Evolutionary conservation across 1,140 invertebrate species (phyloP), one percentile per base, ranked within the genome.

Genomic region (Limonius californicus): DNA sequence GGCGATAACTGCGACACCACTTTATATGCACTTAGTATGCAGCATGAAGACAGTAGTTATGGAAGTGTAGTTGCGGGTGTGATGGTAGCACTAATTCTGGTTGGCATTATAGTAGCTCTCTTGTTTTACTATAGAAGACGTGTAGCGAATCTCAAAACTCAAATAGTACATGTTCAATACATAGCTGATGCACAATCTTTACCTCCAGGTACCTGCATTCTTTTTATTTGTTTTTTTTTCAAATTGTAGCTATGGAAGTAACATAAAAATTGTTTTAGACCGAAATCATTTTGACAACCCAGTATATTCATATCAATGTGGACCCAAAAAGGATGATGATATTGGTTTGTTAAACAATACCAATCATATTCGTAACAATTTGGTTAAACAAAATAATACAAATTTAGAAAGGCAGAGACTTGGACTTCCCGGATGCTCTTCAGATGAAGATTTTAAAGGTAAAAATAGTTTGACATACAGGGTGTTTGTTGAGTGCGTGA

Each of bases 261-360:
- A 30, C 11, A 18, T 45, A 43, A 45, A 11, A 15, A 54, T 8
- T 19, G 67, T 75, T 79, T 59, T 74, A 89, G 91, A 93, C 74
- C 87, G 87, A 66, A 90, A 92, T 74, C 92, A 95, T 77, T 95
- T 95, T 77, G 93, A 95, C 76, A 95, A 95, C 83, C 92, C 92
- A 0, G 91, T 94, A 1, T 95, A 95, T 76, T 88, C 90, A 0
- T 90, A 86, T 77, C 86, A 89, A 77, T 78, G 79, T 15, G 79
- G 79, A 19, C 76, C 77, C 0, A 81, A 82, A 57, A 74, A 76
- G 1, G 84, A 87, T 42, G 83, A 83, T 65, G 74, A 74, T 67
- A 64, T 73, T 50, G 66, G 68, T 15, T 59, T 76, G 42, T 62
- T 77, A 53, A 76, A 76, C 61, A 77, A 77, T 59, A 68, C 77